Conservation (phyloP, 2,797 vertebrate genomes). For the Cottoperca gobio region DNA sequence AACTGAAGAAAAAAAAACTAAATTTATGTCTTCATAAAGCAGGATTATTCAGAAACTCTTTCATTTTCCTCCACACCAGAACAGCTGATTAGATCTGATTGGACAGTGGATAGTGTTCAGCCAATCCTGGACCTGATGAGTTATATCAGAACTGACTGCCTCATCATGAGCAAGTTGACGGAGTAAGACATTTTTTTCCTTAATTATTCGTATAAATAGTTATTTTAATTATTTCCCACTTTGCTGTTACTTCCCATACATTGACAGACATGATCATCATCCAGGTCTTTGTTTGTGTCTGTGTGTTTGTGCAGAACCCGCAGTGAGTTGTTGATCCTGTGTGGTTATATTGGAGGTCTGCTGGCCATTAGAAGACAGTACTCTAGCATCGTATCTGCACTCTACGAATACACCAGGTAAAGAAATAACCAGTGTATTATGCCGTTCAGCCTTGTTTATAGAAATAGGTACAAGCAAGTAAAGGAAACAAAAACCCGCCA, state of each 20-base stretch:
- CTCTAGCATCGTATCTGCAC: conserved; percentile 91
- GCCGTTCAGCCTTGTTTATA: too few species aligned
- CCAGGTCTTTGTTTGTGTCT: neutral
- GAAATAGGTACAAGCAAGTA: too few species aligned
- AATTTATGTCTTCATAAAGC: neutral
- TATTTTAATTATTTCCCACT: neutral
- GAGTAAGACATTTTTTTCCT: conserved; percentile 86
- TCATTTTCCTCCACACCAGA: conserved; percentile 78
- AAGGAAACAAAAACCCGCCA: too few species aligned
- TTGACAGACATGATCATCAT: conserved; percentile 6
- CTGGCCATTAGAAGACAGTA: conserved; percentile 93
- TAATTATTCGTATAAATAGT: neutral
- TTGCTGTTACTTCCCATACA: neutral
- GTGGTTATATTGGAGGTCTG: conserved; percentile 92
- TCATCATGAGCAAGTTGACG: conserved; percentile 88
- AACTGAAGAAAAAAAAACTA: neutral
- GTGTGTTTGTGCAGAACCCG: conserved; percentile 82
- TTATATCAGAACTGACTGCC: conserved; percentile 92
- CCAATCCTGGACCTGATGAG: conserved; percentile 93
- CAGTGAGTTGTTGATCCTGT: conserved; percentile 94
- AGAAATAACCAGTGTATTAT: too few species aligned
- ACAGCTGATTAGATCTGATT: conserved; percentile 87
- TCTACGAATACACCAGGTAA: conserved; percentile 98
- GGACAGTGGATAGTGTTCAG: conserved; percentile 89
- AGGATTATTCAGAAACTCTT: neutral